Evolutionary conservation across 2,797 vertebrate species (phyloP).

Genomic region (Benthosema pterotum): DNA sequence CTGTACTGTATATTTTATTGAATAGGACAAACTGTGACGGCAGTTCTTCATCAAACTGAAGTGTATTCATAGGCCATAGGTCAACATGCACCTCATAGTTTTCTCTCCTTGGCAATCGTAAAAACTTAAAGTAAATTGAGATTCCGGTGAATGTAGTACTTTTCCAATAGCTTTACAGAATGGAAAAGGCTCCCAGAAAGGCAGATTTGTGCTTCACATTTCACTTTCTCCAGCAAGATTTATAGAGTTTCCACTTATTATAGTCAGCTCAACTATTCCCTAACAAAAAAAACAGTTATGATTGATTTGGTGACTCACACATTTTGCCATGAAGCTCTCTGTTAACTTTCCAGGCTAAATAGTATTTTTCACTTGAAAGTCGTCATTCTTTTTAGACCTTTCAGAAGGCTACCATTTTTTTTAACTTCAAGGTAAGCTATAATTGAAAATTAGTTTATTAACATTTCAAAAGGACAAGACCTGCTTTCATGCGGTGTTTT

Average conservation of each 20-base stretch:
- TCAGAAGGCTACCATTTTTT: slow-evolving; percentile 43
- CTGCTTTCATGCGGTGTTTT: slow-evolving; percentile 55
- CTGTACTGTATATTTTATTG: background rate
- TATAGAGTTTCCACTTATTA: slow-evolving; percentile 16
- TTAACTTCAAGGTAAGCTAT: slow-evolving; percentile 57
- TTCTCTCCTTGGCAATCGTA: slow-evolving; percentile 11
- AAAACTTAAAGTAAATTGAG: slow-evolving; percentile 20
- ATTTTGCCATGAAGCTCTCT: slow-evolving; percentile 21
- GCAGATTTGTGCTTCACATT: slow-evolving; percentile 3
- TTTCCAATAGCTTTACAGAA: slow-evolving; percentile 13
- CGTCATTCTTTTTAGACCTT: slow-evolving; percentile 41
- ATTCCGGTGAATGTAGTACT: slow-evolving; percentile 20
- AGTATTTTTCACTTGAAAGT: slow-evolving; percentile 34
- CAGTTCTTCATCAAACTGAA: background rate
- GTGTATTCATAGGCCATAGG: background rate
- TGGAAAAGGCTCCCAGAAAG: background rate
- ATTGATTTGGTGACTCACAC: slow-evolving; percentile 33
- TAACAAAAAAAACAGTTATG: slow-evolving; percentile 25
- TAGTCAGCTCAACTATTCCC: slow-evolving; percentile 38
- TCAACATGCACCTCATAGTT: slow-evolving; percentile 20
- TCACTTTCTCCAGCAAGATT: slow-evolving; percentile 21
- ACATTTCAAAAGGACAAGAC: slow-evolving; percentile 58
- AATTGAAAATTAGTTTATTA: slow-evolving; percentile 64
- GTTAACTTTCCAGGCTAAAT: slow-evolving; percentile 33
- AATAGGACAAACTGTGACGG: slow-evolving; percentile 3